These are phyloP conservation scores for Halcyon leucocephala DNA, from an alignment of 2,797 vertebrate species.

Conservation along the genomic window DNA sequence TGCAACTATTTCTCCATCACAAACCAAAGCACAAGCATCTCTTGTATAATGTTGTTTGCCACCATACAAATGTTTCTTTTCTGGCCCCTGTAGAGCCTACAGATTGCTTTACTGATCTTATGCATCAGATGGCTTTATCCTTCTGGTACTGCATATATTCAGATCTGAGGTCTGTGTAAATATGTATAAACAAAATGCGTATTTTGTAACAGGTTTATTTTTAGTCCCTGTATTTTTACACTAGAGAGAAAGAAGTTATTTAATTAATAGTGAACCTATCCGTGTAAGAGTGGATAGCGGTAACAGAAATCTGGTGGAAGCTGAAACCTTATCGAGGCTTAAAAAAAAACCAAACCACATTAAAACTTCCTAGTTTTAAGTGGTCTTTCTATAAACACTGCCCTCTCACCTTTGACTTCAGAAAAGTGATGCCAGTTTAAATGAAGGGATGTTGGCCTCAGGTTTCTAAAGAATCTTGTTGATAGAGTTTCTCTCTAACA, in stretches of 20 bases:
- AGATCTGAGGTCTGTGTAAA: conserved; percentile 43
- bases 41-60: conserved; percentile 35
- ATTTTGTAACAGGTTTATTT: conserved; percentile 58
- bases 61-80: conserved; percentile 12
- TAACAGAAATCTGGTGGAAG: not conserved
- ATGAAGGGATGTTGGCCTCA: not conserved
- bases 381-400: not conserved
- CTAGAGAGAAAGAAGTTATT: conserved; percentile 11
- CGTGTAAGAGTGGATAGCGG: not conserved
- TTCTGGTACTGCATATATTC: conserved; percentile 45
- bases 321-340: not conserved
- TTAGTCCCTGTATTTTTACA: not conserved
- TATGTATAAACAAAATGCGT: conserved; percentile 50
- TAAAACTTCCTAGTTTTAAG: not conserved
- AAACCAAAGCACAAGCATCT: not conserved
- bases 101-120: conserved; percentile 58
- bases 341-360: not conserved
- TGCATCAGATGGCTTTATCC: conserved; percentile 55
- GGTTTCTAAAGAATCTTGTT: not conserved
- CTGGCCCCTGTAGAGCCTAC: conserved; percentile 18
- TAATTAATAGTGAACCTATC: not conserved
- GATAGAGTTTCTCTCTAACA: not conserved
- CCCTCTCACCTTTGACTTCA: not conserved
- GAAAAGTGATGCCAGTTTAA: not conserved
- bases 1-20: not conserved